Conservation (phyloP, 2,797 vertebrate species). For the Brachymystax lenok region DNA sequence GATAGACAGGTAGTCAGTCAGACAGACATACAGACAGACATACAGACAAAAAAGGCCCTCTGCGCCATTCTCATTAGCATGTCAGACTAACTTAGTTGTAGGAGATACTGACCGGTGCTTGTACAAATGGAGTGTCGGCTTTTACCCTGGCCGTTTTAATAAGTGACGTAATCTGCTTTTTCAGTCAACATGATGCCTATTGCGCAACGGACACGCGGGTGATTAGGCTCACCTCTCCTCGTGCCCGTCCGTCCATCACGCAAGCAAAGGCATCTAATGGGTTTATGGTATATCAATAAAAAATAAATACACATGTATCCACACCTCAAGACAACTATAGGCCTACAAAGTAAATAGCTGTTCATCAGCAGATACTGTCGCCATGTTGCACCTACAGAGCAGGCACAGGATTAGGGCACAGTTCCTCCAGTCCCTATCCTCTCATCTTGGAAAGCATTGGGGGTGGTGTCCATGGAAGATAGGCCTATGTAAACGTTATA, state of each 20-base stretch:
- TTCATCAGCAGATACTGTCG: not conserved
- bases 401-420: not conserved
- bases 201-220: slow-evolving; percentile 25
- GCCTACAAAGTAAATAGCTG: not conserved
- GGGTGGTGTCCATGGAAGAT: not conserved
- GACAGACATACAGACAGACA: slow-evolving; percentile 1
- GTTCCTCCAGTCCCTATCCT: not conserved
- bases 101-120: slow-evolving; percentile 21
- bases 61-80: not conserved
- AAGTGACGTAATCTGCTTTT: slow-evolving; percentile 32
- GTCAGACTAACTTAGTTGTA: not conserved
- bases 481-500: not conserved
- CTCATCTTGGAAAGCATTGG: not conserved
- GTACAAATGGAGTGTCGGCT: slow-evolving; percentile 36
- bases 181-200: slow-evolving; percentile 31
- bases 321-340: not conserved
- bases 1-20: not conserved
- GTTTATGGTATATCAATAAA: not conserved
- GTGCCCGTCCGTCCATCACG: slow-evolving; percentile 3
- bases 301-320: not conserved
- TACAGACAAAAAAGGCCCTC: not conserved
- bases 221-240: slow-evolving; percentile 15
- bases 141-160: slow-evolving; percentile 42
- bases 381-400: not conserved
- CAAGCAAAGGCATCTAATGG: slow-evolving; percentile 14